Base-by-base conservation (phyloP, 2,113 vertebrate species). In the Epinephelus lanceolatus region DNA sequence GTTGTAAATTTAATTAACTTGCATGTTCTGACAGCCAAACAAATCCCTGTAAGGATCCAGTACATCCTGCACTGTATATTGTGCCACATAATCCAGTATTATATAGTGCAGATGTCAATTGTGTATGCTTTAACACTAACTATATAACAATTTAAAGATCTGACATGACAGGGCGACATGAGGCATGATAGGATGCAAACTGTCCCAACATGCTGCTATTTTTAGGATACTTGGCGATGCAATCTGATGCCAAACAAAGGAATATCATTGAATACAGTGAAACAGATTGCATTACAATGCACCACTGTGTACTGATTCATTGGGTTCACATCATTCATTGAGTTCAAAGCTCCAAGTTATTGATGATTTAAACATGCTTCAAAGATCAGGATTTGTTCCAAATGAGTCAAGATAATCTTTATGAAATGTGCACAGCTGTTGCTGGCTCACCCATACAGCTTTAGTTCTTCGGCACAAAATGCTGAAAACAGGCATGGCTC, bases 391-490 rank as follows among this genome's bases (percentile, higher is more conserved):
- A 47, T 56, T 51, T 23, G 15, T 55, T 73, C 80, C 59, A 84
- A 53, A 57, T 61, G 53, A 71, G 27, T 69, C 53, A 33, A 73
- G 7, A 52, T 61, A 13, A 21, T 56, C 3, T 40, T 76, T 25
- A 37, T 8, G 72, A 71, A 71, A 80, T 70, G 59, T 69, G n/a
- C 21, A 73, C 76, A 71, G 71, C 65, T 76, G 84, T 75, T 67
- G 0, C 40, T 27, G 57, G n/a, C 78, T 77, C 56, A 33, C 56
- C 27, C 71, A 76, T 15, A 51, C 81, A 72, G 76, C 47, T 77
- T 68, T 8, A 19, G 76, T 63, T 71, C 6, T 67, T 76, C 2
- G n/a, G 66, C n/a, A 2, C 27, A 11, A 57, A 27, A 82, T 65
- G 42, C n/a, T 65, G 45, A 67, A 77, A 87, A 71, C 63, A 78